Evolutionary conservation across 2,797 vertebrate species (phyloP), one percentile per base, ranked within the genome.

Genomic region (Cygnus olor): DNA sequence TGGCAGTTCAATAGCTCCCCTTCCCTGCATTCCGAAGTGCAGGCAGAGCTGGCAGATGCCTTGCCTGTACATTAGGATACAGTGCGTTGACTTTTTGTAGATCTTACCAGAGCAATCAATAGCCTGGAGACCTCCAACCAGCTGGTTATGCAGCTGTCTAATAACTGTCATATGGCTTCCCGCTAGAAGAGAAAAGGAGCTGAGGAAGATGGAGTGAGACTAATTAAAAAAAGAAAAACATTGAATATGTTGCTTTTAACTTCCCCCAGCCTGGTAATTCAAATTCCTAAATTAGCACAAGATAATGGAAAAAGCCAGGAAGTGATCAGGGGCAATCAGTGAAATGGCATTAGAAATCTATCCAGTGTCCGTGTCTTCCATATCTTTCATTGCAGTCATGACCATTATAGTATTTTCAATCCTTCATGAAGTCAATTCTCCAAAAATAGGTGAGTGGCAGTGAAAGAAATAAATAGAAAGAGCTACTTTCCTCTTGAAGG

Each of bases 221-320:
- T 94, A 95, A 95, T 97, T 96, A 95, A 85, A 94, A 94, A 96
- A 96, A 85, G 58, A 71, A 85, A 90, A 95, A 84, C 40, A 95
- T 76, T 34, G 47, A 93, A 90, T 92, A 21, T n/a, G 32, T 54
- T 64, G 56, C 56, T 91, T 91, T 88, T 95, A 88, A 71, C 60
- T 92, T 87, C 74, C 60, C 45, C 57, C 79, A 53, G 68, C 13
- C 76, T 72, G 47, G 45, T 44, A 88, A 90, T 89, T 80, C 5
- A 2, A 47, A 57, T 84, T 90, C 11, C 25, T 80, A 91, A 92
- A 84, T 80, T 83, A 88, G 51, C 4, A 1, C 34, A 74, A 63
- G 47, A 69, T 57, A 80, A 88, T 83, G 28, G 64, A 65, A 89
- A 85, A 86, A 85, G 11, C 5, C 82, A 88, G 65, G 92, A 92